phyloP scores from a whole-genome alignment of 1,140 invertebrate species.

The Orius insidiosus region DNA sequence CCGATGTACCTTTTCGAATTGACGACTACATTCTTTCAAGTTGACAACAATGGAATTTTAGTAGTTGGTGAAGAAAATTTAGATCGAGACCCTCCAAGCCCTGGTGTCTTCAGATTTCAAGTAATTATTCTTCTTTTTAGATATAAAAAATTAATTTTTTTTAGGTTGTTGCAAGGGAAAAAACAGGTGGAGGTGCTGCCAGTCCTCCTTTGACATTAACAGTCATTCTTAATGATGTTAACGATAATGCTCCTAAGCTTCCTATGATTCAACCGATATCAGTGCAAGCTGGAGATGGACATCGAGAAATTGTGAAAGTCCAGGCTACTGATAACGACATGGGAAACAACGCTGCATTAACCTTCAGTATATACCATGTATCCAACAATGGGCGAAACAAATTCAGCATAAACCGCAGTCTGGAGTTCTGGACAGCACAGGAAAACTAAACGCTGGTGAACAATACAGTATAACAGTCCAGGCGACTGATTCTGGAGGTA shows the following conservation, averaged over 20 bases:
- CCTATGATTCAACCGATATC: conserved; percentile 55
- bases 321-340: conserved; percentile 70
- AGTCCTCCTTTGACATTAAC: conserved; percentile 61
- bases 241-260: conserved; percentile 66
- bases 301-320: conserved; percentile 55
- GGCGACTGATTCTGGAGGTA: conserved; percentile 30
- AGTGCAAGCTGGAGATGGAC: conserved; percentile 62
- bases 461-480: conserved; percentile 73
- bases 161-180: conserved; percentile 55
- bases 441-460: conserved; percentile 64
- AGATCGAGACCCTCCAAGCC: conserved; percentile 73
- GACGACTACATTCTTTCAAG: conserved; percentile 65
- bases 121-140: conserved; percentile 23
- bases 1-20: conserved; percentile 64
- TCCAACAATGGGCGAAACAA: conserved; percentile 74
- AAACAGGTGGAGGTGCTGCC: conserved; percentile 47
- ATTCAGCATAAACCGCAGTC: conserved; percentile 66
- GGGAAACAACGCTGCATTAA: conserved; percentile 61
- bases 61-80: conserved; percentile 67
- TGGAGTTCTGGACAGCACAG: conserved; percentile 41
- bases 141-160: conserved; percentile 2
- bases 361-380: conserved; percentile 72
- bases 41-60: conserved; percentile 51
- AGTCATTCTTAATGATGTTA: conserved; percentile 62
- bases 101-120: conserved; percentile 64